Evolutionary conservation across 2,888 invertebrate species (phyloP).

Genomic region (Latheticus oryzae): DNA sequence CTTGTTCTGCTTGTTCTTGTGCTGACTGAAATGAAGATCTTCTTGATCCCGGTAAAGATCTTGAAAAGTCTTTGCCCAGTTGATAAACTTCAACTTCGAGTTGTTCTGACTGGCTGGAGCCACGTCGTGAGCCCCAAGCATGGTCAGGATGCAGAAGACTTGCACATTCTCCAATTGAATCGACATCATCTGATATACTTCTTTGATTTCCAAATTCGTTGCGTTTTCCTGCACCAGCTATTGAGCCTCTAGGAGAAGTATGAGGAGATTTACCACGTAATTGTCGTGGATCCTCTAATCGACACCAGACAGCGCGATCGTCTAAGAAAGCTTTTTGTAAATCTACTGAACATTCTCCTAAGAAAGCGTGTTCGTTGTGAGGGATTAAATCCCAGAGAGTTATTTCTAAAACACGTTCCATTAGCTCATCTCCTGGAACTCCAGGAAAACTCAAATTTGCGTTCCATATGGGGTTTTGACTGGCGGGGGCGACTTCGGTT

Average conservation of each 20-base stretch:
- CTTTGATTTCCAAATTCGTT: slow-evolving; percentile 81
- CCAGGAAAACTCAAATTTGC: slow-evolving; percentile 87
- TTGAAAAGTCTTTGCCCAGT: slow-evolving; percentile 86
- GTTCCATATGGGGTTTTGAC: slow-evolving; percentile 93
- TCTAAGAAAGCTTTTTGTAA: slow-evolving; percentile 86
- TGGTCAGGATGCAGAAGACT: slow-evolving; percentile 88
- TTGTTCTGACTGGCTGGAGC: slow-evolving; percentile 91
- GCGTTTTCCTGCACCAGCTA: slow-evolving; percentile 74
- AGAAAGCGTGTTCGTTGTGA: slow-evolving; percentile 83
- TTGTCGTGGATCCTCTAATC: slow-evolving; percentile 82
- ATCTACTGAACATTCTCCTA: slow-evolving; percentile 85
- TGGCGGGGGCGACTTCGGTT: slow-evolving; percentile 87
- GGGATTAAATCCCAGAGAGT: slow-evolving; percentile 90
- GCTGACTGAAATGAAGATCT: slow-evolving; percentile 84
- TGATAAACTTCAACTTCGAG: slow-evolving; percentile 83
- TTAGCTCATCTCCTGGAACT: slow-evolving; percentile 81
- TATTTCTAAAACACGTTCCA: slow-evolving; percentile 85
- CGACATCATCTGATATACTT: slow-evolving; percentile 80
- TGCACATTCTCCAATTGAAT: slow-evolving; percentile 80
- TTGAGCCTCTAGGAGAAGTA: slow-evolving; percentile 83
- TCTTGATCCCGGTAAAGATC: slow-evolving; percentile 86
- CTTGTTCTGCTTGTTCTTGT: slow-evolving; percentile 64
- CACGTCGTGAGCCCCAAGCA: slow-evolving; percentile 83
- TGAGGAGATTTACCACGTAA: slow-evolving; percentile 80
- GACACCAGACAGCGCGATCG: slow-evolving; percentile 91